Evolutionary conservation across 2,113 vertebrate genomes (phyloP), one percentile per base, ranked within the genome.

Genomic region (Illadopsis cleaveri): DNA sequence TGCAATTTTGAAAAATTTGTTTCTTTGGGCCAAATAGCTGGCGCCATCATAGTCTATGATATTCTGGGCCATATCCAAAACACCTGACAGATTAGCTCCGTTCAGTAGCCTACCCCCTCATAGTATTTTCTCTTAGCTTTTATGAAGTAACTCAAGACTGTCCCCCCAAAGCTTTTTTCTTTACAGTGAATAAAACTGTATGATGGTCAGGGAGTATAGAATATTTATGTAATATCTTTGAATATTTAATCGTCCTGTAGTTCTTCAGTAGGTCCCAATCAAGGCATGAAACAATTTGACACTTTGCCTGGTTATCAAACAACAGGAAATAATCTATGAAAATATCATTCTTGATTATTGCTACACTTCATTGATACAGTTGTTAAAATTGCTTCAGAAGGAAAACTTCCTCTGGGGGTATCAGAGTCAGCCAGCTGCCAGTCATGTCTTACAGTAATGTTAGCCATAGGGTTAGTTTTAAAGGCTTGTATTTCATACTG

Each of bases 351-450:
- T 73, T 80, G 58, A 80, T 85, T 73, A 70, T 91, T 70, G 30
- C 33, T 82, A 37, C 38, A 51, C 35, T 73, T 90, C 42, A 80
- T 27, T 77, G 71, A 31, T 82, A 33, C 15, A 48, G 45, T 80
- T 85, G 66, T 45, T 91, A 61, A 78, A n/a, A 93, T 33, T 79
- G 42, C 73, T 94, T 96, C 60, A 69, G 68, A 90, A 93, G 50
- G 35, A 73, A 82, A 86, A 58, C 30, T 66, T 82, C 62, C 82
- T 90, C 68, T 93, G 38, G 56, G 75, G 47, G 78, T 88, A 85
- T 90, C 54, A 78, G 33, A 82, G 62, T 85, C 82, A 90, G 18
- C 56, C 58, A 73, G 31, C 61, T 84, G 65, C 50, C 71, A 73
- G 51, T 58, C 50, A 62, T 3, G 0, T 82, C 33, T 83, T 40